Evolutionary conservation across 2,888 invertebrate species (phyloP).

Genomic region (Ichneumoninae sp.): DNA sequence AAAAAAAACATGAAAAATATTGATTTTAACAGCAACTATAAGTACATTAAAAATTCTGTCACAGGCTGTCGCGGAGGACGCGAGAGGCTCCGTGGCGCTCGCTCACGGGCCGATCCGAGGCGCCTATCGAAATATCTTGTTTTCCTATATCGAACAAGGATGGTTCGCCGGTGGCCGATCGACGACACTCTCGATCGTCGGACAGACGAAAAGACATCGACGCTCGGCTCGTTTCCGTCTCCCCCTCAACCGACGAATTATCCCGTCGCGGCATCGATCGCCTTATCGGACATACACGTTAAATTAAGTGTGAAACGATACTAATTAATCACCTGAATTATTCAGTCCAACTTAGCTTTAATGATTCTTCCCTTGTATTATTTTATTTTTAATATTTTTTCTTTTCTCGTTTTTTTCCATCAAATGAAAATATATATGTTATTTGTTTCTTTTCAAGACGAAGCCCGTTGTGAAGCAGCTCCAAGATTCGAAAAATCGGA

Average conservation of each 20-base stretch:
- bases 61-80: constrained; percentile 41
- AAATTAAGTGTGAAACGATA: constrained; percentile 40
- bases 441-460: constrained; percentile 2
- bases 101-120: background rate
- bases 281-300: background rate
- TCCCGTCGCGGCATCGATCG: background rate
- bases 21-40: constrained; percentile 60
- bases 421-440: constrained; percentile 13
- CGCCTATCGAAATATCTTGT: constrained; percentile 20
- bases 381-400: background rate
- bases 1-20: constrained; percentile 26
- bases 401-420: background rate
- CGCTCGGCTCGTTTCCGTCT: background rate
- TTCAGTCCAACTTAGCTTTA: constrained; percentile 38
- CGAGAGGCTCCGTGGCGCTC: constrained; percentile 8
- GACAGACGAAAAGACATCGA: constrained; percentile 4
- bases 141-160: constrained; percentile 25
- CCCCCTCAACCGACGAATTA: background rate
- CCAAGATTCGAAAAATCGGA: constrained; percentile 6
- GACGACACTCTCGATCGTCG: constrained; percentile 5
- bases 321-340: constrained; percentile 40
- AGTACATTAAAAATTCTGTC: constrained; percentile 68
- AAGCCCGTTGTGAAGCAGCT: background rate
- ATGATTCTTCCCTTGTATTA: constrained; percentile 25
- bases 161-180: background rate